Conservation (phyloP, 2,888 invertebrate species). For the Laothoe populi region DNA sequence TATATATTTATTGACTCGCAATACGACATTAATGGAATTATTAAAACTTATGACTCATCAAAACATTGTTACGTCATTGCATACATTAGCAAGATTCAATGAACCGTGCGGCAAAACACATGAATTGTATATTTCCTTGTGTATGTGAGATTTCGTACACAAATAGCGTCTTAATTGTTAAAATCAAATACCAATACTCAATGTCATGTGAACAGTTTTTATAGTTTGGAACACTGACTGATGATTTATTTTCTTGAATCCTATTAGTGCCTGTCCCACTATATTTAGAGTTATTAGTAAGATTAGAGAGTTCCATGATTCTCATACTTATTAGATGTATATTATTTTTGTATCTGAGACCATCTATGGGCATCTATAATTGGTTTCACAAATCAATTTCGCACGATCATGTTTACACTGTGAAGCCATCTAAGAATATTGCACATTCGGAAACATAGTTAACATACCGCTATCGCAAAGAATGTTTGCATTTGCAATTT, state of each 20-base stretch:
- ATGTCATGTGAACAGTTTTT: too few relatives aligned
- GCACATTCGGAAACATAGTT: constrained; percentile 1
- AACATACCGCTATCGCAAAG: constrained; percentile 10
- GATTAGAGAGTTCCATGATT: too few relatives aligned
- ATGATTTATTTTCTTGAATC: too few relatives aligned
- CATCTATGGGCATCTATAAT: too few relatives aligned
- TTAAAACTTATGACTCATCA: constrained; percentile 49
- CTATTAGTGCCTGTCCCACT: too few relatives aligned
- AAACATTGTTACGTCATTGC: constrained; percentile 49
- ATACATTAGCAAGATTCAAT: constrained; percentile 18
- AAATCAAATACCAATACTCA: too few relatives aligned
- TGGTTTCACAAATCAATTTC: not conserved
- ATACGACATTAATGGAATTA: constrained; percentile 36
- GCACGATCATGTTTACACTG: not conserved
- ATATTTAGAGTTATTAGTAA: too few relatives aligned
- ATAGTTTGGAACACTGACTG: too few relatives aligned
- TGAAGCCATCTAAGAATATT: not conserved
- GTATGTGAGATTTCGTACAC: not conserved
- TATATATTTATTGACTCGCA: constrained; percentile 34
- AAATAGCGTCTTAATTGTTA: not conserved
- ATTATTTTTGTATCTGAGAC: too few relatives aligned
- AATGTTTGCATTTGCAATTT: constrained; percentile 24
- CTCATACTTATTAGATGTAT: too few relatives aligned
- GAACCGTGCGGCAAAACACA: not conserved
- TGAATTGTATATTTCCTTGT: not conserved